Conservation (phyloP, 2,888 invertebrate genomes). For the Dilophus febrilis region DNA sequence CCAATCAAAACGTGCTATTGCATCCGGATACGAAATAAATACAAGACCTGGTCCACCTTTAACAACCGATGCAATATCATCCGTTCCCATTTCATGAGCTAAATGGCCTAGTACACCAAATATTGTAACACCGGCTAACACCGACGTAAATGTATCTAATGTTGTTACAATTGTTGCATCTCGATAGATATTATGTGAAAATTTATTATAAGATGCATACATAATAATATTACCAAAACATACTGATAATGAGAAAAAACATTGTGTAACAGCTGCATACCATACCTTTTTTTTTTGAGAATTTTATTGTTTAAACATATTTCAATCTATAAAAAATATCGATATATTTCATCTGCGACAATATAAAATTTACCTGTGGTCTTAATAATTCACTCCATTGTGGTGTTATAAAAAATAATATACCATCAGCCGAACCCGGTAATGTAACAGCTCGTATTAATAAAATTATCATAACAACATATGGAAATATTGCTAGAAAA, state of each 20-base stretch:
- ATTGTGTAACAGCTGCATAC: constrained; percentile 47
- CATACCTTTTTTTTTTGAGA: constrained; percentile 30
- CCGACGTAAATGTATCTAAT: constrained; percentile 37
- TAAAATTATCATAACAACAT: constrained; percentile 43
- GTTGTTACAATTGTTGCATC: constrained; percentile 38
- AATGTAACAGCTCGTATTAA: constrained; percentile 41
- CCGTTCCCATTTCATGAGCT: constrained; percentile 33
- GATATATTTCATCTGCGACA: too few species aligned
- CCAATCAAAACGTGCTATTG: constrained; percentile 35
- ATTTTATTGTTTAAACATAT: not conserved
- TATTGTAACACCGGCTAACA: constrained; percentile 38
- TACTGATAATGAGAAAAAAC: constrained; percentile 44
- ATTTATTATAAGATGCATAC: constrained; percentile 43
- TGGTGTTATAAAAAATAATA: constrained; percentile 45
- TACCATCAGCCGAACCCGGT: constrained; percentile 41
- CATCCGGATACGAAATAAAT: constrained; percentile 40
- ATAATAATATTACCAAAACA: constrained; percentile 45
- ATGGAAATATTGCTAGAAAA: constrained; percentile 56
- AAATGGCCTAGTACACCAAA: constrained; percentile 39
- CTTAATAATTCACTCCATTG: constrained; percentile 45
- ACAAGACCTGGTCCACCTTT: constrained; percentile 36
- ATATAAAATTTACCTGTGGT: constrained; percentile 30
- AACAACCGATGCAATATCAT: constrained; percentile 33
- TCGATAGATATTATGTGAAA: constrained; percentile 34
- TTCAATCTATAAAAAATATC: not conserved